phyloP scores from a whole-genome alignment of 2,888 invertebrate species.

The Marasmarcha lunaedactyla region DNA sequence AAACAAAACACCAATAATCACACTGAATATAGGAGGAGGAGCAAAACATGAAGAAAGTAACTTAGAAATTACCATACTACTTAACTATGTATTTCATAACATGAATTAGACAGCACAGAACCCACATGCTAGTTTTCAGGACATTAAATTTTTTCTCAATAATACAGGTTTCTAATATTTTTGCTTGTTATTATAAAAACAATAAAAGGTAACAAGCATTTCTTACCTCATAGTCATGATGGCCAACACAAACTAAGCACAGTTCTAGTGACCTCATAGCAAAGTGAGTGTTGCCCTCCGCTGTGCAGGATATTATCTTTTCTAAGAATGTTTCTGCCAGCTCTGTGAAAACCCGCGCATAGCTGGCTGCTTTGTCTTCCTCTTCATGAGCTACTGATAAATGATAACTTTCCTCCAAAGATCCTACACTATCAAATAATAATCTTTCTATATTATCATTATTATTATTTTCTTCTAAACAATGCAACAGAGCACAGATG shows the following conservation, averaged over 20 bases:
- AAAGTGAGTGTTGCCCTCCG: constrained; percentile 76
- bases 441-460: constrained; percentile 80
- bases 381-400: constrained; percentile 93
- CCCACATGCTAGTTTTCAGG: no score
- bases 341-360: constrained; percentile 95
- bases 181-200: no score
- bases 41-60: no score
- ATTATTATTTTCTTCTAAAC: constrained; percentile 81
- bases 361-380: constrained; percentile 93
- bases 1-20: no score
- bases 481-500: constrained; percentile 86
- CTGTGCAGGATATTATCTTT: constrained; percentile 78
- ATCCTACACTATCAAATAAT: constrained; percentile 84
- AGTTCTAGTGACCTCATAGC: constrained; percentile 88
- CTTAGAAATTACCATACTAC: no score
- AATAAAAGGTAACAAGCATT: no score
- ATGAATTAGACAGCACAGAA: no score
- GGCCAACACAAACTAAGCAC: constrained; percentile 91
- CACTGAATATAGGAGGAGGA: no score
- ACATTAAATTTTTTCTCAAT: no score
- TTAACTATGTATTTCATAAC: no score
- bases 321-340: constrained; percentile 91
- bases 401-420: constrained; percentile 88
- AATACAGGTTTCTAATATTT: no score
- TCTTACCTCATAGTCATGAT: constrained; percentile 93